A percentile compares a stretch with the other conserved stretches of the same genome.
Evolutionary conservation across 2,888 invertebrate genomes (phyloP).

Genomic region (Drosophila macrothrix): DNA sequence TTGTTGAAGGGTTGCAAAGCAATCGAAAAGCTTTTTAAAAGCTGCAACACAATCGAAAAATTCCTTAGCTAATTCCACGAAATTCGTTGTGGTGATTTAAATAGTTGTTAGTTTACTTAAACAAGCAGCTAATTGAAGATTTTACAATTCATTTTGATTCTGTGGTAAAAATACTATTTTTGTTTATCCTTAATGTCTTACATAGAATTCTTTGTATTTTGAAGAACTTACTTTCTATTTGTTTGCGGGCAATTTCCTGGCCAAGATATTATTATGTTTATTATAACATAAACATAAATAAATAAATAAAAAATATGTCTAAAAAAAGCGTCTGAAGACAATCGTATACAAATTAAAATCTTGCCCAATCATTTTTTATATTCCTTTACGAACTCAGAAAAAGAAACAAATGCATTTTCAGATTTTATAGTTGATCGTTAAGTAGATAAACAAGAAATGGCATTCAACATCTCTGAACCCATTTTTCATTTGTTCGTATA

Average conservation of each 20-base stretch:
- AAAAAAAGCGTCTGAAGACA: background rate
- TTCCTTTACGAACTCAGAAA: background rate
- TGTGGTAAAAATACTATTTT: background rate
- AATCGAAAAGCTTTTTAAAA: background rate
- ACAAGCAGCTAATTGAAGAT: background rate
- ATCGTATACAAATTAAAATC: background rate
- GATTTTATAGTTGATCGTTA: background rate
- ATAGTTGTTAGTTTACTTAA: background rate
- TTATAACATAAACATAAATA: background rate
- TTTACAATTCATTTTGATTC: background rate
- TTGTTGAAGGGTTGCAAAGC: conserved; percentile 5
- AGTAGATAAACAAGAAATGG: background rate
- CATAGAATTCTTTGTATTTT: background rate
- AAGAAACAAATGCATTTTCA: background rate
- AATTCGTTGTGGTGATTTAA: background rate
- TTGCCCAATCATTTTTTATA: background rate
- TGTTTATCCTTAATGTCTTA: background rate
- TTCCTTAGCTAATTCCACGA: background rate
- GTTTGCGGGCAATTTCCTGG: background rate
- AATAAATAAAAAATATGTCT: background rate
- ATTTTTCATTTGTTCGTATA: background rate
- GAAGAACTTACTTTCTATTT: background rate
- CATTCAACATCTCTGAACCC: background rate
- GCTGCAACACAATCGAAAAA: conserved; percentile 1
- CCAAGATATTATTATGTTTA: background rate